Base-by-base conservation (phyloP, 1,140 invertebrate species). In the Lordiphosa stackelbergi region DNA sequence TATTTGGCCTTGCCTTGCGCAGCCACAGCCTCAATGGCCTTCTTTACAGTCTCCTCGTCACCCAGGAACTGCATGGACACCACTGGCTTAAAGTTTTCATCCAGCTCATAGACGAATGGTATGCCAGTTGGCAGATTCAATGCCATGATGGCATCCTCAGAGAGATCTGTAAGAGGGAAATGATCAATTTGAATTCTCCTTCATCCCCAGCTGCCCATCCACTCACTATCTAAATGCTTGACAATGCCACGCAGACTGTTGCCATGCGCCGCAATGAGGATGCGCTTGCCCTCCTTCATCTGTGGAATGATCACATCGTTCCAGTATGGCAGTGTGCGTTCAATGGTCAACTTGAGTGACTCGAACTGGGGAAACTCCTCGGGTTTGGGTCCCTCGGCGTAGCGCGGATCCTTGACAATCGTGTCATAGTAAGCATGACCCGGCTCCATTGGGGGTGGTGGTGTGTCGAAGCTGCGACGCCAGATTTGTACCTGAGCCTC, bases 121-220 rank as follows among this genome's bases (percentile, higher is more conserved):
- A 98, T 98, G 41, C 96, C 97, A 79, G 97, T 98, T 9, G 97
- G 97, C 16, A 98, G 91, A 89, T 98, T 98, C 0, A 98, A 89
- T 37, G 91, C 92, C 94, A 97, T 96, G 53, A 98, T 98, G 56
- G 92, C 92, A 59, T 94, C 93, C 81, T 98, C 95, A 51, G 92
- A 92, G 79, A 98, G 56, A 4, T 52, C 16, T 4, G 16, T 1
- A 9, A 13, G 4, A 12, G 4, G 5, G 5, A 4, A 49, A 3
- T 13, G 9, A 28, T 28, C 9, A 12, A 11, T 62, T 10, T 9
- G 35, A 5, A 35, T 4, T 9, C 24, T 3, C 19, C 11, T 12
- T 24, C 9, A 9, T 5, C 90, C 90, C 24, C 24, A 28, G 2
- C 24, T 1, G 19, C 24, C 5, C 24, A 5, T 4, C 24, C 5